Conservation (phyloP, 2,888 invertebrate species). For the Eretmocerus hayati region DNA sequence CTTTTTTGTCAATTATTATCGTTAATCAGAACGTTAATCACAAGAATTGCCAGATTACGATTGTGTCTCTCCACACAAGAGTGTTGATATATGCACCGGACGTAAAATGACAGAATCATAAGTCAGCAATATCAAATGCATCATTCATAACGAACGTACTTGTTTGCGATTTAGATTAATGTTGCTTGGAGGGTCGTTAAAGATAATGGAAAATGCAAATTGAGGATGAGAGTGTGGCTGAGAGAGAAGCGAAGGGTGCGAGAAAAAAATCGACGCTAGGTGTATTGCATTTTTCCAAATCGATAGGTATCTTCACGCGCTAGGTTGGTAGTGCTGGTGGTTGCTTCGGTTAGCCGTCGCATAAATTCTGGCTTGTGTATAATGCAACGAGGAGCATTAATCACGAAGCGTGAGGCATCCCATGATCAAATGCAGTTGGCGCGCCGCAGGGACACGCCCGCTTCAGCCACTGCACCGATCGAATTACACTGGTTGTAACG, state of each 20-base stretch:
- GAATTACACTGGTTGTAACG: conserved; percentile 14
- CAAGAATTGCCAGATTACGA: too few relatives aligned
- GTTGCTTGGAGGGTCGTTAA: too few relatives aligned
- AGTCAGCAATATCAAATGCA: too few relatives aligned
- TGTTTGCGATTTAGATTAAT: too few relatives aligned
- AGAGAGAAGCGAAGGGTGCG: not conserved
- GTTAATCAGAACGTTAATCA: too few relatives aligned
- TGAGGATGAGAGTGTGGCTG: conserved; percentile 1
- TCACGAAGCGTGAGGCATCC: conserved; percentile 12
- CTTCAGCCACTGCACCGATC: conserved; percentile 10
- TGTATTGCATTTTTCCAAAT: conserved; percentile 22
- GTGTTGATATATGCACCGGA: too few relatives aligned
- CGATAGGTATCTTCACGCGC: conserved; percentile 17
- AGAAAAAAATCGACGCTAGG: conserved; percentile 6
- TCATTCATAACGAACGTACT: too few relatives aligned
- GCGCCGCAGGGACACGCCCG: conserved; percentile 9
- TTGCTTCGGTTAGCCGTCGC: conserved; percentile 9
- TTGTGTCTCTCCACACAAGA: too few relatives aligned
- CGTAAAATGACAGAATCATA: too few relatives aligned
- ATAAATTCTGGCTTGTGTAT: conserved; percentile 17
- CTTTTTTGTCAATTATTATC: too few relatives aligned
- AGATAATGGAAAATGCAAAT: conserved; percentile 25
- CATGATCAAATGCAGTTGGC: conserved; percentile 21
- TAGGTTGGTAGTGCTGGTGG: not conserved
- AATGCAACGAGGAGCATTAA: conserved; percentile 21